Evolutionary conservation across 2,888 invertebrate genomes (phyloP).

Genomic region (Rhagium mordax): DNA sequence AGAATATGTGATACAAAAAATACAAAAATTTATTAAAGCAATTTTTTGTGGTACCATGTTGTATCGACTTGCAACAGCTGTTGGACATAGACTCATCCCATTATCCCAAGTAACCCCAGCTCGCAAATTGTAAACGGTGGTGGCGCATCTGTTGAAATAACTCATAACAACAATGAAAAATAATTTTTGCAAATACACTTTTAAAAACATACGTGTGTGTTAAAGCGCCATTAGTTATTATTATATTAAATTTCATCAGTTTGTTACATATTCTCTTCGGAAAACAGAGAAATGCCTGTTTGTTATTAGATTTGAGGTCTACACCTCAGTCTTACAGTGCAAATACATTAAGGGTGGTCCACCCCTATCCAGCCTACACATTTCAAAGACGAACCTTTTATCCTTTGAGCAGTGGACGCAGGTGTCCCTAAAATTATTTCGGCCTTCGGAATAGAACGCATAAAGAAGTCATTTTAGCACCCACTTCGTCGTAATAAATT

Average conservation of each 20-base stretch:
- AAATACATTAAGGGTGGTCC: background rate
- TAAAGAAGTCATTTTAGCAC: background rate
- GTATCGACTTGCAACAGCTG: slow-evolving; percentile 4
- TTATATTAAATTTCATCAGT: no score
- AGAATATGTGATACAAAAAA: no score
- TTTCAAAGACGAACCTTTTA: background rate
- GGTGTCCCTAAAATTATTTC: background rate
- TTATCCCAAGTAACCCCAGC: background rate
- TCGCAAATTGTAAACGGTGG: background rate
- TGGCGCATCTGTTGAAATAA: background rate
- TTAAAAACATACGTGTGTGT: no score
- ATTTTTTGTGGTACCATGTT: background rate
- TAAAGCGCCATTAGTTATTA: no score
- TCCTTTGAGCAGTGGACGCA: background rate
- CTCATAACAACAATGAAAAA: background rate
- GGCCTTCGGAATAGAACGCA: background rate
- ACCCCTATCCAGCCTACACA: background rate
- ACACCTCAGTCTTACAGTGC: background rate
- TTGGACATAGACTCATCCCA: background rate
- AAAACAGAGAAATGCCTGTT: no score
- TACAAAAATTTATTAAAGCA: background rate
- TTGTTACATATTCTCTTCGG: no score
- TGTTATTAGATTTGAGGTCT: no score
- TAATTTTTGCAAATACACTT: background rate
- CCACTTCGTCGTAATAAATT: background rate